Base-by-base conservation (phyloP, 2,888 invertebrate genomes). In the Thalpophila matura region DNA sequence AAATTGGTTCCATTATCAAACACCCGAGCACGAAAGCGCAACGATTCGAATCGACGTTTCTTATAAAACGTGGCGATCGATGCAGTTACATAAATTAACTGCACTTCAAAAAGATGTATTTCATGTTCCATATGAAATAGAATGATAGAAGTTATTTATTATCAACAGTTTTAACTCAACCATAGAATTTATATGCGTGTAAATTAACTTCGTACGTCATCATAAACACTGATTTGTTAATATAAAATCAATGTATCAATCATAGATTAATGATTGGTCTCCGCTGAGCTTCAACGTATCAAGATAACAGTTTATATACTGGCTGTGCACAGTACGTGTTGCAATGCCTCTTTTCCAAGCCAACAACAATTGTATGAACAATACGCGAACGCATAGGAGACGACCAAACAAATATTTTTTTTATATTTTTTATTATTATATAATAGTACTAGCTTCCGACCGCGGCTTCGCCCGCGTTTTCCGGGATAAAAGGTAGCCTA, bases 1-100 rank as follows among this genome's bases (percentile, higher is more conserved):
- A 79, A 81, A 85, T 83, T 82, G 70, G 61, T 71, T 77, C 81
- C 76, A 85, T 85, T 84, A 84, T 84, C 81, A 81, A 80, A 79
- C 82, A 83, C 80, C 80, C 77, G 59, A 67, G 70, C 67, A 65
- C 69, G 62, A 77, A 60, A 77, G 74, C 68, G 72, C 73, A 71
- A 51, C 77, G 70, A 85, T 84, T 84, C 84, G 80, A 79, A 50
- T 63, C 56, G 7, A 18, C 43, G 50, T 7, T 47, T 24, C 20
- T 54, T 69, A n/a, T 58, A 37, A 43, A 56, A 62, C 18, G 12
- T 22, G 7, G 46, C 12, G 38, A 58, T 46, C 27, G 22, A 27
- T 63, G 45, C 20, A 40, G 26, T 63, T 68, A 49, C 45, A 43
- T 62, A 27, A 47, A 69, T 53, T 29, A 29, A 61, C 38, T 68